Percentiles rank a stretch among this genome's conserved stretches.
These are phyloP conservation scores for Rhogogaster chlorosoma DNA, from an alignment of 2,888 invertebrate species.

Conservation along the genomic window DNA sequence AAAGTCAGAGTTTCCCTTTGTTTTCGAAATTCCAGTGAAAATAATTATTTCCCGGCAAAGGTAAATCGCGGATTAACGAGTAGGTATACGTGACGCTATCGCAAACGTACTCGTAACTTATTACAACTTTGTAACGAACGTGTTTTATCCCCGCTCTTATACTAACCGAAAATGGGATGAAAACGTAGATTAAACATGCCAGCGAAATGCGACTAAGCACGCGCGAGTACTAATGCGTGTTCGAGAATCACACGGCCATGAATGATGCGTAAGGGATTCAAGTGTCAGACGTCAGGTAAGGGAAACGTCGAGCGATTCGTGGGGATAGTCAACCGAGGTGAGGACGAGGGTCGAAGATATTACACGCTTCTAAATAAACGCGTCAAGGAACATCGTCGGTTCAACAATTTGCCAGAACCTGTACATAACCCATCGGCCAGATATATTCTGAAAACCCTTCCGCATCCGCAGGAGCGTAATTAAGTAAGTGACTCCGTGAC, in stretches of 20 bases:
- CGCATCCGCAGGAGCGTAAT: not conserved
- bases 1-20: not conserved
- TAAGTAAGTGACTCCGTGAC: conserved; percentile 19
- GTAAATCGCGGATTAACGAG: conserved; percentile 22
- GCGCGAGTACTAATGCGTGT: conserved; percentile 32
- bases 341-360: conserved; percentile 24
- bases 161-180: conserved; percentile 1
- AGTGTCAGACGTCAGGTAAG: conserved; percentile 17
- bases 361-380: conserved; percentile 18
- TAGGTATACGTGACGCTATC: conserved; percentile 27
- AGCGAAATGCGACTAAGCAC: not conserved
- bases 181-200: conserved; percentile 15
- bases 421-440: not conserved
- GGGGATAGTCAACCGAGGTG: not conserved
- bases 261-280: conserved; percentile 31
- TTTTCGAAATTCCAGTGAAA: conserved; percentile 2
- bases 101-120: not conserved
- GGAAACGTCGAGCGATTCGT: conserved; percentile 7
- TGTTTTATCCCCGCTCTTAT: conserved; percentile 9
- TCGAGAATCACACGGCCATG: conserved; percentile 19
- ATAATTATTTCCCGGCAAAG: conserved; percentile 22
- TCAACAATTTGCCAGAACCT: conserved; percentile 3
- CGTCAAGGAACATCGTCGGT: not conserved
- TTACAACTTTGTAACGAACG: conserved; percentile 31
- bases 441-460: conserved; percentile 3